Evolutionary conservation across 2,888 invertebrate genomes (phyloP).

Genomic region (Tipula unca): DNA sequence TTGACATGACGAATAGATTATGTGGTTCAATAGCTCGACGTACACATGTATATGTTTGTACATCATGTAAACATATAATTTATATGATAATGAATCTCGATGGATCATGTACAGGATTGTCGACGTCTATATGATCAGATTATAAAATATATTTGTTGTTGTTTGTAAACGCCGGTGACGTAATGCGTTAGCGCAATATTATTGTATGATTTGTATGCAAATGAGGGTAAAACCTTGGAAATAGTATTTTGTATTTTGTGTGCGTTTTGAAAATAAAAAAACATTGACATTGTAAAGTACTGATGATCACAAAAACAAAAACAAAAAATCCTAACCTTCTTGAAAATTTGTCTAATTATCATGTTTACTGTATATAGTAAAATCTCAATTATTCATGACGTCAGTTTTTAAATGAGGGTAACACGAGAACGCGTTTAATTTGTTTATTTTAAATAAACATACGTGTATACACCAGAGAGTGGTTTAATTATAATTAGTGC

Average conservation of each 20-base stretch:
- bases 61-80: not conserved
- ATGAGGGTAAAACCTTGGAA: not conserved
- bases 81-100: not conserved
- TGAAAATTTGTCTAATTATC: not conserved
- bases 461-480: not conserved
- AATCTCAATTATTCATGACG: not conserved
- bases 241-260: not conserved
- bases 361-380: not conserved
- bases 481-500: not conserved
- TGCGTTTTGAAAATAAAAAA: no score
- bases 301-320: no score
- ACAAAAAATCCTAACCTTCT: no score
- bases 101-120: not conserved
- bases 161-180: not conserved
- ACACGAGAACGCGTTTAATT: not conserved
- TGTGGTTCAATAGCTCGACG: not conserved
- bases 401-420: not conserved
- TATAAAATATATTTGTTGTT: not conserved
- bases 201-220: not conserved
- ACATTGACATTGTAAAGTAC: no score
- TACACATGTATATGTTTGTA: not conserved
- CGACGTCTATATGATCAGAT: not conserved
- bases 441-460: not conserved
- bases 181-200: not conserved
- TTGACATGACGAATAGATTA: constrained; percentile 14